These are phyloP conservation scores for Hirtodrosophila trivittata DNA, from an alignment of 2,888 invertebrate species.

Conservation along the genomic window DNA sequence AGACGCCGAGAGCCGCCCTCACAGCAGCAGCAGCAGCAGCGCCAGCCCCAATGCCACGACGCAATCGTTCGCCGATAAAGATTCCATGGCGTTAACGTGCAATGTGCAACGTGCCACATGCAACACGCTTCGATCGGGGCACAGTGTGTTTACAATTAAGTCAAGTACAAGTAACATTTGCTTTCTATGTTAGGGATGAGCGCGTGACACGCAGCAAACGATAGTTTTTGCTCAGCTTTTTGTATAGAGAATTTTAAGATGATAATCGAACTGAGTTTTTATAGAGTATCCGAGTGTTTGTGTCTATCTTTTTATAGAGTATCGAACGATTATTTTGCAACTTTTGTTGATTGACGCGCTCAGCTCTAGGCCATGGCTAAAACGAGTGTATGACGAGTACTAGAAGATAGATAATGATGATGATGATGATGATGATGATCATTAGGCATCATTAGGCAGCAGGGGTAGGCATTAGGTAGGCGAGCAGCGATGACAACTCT, in stretches of 20 bases:
- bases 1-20: constrained; percentile 39
- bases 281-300: too few relatives aligned
- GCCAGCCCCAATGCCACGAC: constrained; percentile 71
- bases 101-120: constrained; percentile 4
- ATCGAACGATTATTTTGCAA: too few relatives aligned
- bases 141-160: background rate
- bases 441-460: too few relatives aligned
- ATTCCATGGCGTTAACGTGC: constrained; percentile 81
- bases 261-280: too few relatives aligned
- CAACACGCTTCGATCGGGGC: constrained; percentile 12
- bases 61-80: constrained; percentile 83
- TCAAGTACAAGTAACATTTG: constrained; percentile 1
- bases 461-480: constrained; percentile 3
- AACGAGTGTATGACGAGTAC: too few relatives aligned
- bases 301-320: too few relatives aligned
- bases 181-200: constrained; percentile 5
- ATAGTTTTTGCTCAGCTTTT: background rate
- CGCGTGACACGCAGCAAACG: constrained; percentile 37
- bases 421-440: too few relatives aligned
- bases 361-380: constrained; percentile 13
- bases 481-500: constrained; percentile 1
- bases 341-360: too few relatives aligned
- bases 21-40: constrained; percentile 35
- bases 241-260: too few relatives aligned
- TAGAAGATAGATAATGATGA: constrained; percentile 8